A percentile compares a stretch with the other conserved stretches of the same genome.
These are phyloP conservation scores for Andrena bicolor DNA, from an alignment of 2,888 invertebrate genomes.

Conservation along the genomic window DNA sequence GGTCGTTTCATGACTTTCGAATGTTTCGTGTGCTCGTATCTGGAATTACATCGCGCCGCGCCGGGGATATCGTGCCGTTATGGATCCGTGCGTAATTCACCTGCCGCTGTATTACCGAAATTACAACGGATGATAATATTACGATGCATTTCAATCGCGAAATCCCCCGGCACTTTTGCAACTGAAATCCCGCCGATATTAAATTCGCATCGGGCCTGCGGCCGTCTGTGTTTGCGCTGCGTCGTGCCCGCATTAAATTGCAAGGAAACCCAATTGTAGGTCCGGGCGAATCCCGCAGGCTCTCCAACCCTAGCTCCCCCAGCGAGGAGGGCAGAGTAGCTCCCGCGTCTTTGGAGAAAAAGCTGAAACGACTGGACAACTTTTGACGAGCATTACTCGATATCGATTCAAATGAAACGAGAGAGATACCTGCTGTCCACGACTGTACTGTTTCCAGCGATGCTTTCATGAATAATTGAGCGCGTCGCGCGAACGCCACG, in stretches of 20 bases:
- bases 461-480: conserved; percentile 64
- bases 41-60: conserved; percentile 50
- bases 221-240: conserved; percentile 56
- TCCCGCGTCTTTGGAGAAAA: background rate
- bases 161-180: conserved; percentile 70
- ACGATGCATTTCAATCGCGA: conserved; percentile 68
- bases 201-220: conserved; percentile 60
- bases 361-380: background rate
- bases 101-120: conserved; percentile 63
- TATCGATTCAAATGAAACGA: conserved; percentile 46
- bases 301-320: background rate
- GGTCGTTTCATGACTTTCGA: conserved; percentile 45
- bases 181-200: conserved; percentile 65
- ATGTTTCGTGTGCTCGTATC: conserved; percentile 32
- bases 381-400: conserved; percentile 39
- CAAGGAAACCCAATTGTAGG: conserved; percentile 32
- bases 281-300: background rate
- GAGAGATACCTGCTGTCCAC: conserved; percentile 27
- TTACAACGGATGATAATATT: conserved; percentile 69
- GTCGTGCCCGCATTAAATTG: conserved; percentile 54
- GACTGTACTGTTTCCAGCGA: conserved; percentile 47
- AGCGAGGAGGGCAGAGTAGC: too few species aligned
- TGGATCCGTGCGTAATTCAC: conserved; percentile 61
- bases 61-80: conserved; percentile 47
- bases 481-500: conserved; percentile 41